Conservation (phyloP, 2,797 vertebrate genomes). For the Pseudopleuronectes americanus region DNA sequence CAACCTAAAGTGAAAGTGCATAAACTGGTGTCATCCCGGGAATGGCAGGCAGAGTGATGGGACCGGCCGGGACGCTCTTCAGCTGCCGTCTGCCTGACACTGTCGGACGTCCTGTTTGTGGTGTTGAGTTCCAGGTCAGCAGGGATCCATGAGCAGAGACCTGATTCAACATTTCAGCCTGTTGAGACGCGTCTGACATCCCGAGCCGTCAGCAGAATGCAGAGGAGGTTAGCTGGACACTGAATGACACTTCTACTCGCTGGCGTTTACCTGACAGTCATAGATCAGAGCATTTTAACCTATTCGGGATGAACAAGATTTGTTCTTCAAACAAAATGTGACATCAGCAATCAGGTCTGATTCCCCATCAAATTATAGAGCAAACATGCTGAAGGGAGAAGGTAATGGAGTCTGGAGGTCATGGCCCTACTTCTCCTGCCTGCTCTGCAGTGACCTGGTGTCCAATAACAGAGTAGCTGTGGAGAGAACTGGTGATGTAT, state of each 20-base stretch:
- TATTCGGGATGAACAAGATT: neutral
- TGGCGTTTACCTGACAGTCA: neutral
- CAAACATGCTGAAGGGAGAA: neutral
- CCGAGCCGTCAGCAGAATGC: constrained; percentile 60
- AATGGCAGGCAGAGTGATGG: constrained; percentile 60
- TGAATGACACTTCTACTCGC: constrained; percentile 22
- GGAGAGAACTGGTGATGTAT: constrained; percentile 44
- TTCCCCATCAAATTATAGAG: constrained; percentile 2
- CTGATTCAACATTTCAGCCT: constrained; percentile 54
- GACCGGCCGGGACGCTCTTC: constrained; percentile 46
- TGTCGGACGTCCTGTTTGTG: constrained; percentile 71
- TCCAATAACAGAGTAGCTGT: constrained; percentile 23
- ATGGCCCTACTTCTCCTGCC: constrained; percentile 4
- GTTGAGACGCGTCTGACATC: constrained; percentile 52
- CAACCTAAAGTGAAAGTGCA: constrained; percentile 55
- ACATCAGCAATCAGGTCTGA: constrained; percentile 6
- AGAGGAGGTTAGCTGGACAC: constrained; percentile 40
- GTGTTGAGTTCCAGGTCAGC: constrained; percentile 76
- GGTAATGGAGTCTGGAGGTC: neutral
- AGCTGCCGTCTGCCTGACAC: constrained; percentile 63
- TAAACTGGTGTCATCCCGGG: constrained; percentile 55
- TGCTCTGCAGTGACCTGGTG: neutral
- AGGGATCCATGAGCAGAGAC: constrained; percentile 45
- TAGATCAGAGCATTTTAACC: constrained; percentile 13
- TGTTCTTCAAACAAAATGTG: constrained; percentile 13